Conservation (phyloP, 2,797 vertebrate genomes). For the Coccyzus lansbergi region DNA sequence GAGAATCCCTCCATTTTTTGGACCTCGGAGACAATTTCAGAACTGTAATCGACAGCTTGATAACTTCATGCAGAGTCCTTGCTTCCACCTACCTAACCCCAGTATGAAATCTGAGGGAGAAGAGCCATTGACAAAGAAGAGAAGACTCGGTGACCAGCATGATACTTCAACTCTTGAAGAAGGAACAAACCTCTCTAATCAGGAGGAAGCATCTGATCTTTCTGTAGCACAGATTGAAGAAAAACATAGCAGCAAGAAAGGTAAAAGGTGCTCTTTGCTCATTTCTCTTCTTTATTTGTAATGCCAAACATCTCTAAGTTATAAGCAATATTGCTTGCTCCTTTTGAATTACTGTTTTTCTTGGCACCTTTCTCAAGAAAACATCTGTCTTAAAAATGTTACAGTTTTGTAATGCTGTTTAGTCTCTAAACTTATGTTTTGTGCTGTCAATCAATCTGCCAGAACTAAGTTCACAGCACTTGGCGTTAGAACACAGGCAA, state of each 20-base stretch:
- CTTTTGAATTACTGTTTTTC: not conserved
- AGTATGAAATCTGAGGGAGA: constrained; percentile 79
- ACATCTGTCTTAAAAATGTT: not conserved
- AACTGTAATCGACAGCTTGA: constrained; percentile 60
- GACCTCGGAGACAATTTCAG: constrained; percentile 59
- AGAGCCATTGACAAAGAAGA: constrained; percentile 84
- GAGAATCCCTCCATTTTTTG: constrained; percentile 60
- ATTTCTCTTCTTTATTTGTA: not conserved
- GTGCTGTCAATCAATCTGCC: not conserved
- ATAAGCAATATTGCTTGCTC: not conserved
- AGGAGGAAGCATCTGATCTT: not conserved
- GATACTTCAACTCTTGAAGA: constrained; percentile 8
- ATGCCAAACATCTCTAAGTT: not conserved
- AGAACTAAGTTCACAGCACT: not conserved
- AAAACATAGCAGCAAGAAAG: constrained; percentile 2
- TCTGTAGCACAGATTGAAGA: constrained; percentile 4
- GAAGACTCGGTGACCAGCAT: constrained; percentile 74
- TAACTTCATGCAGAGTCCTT: constrained; percentile 59
- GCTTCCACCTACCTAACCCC: constrained; percentile 74
- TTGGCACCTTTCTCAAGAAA: not conserved
- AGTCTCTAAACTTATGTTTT: not conserved
- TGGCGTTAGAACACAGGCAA: not conserved
- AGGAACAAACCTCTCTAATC: not conserved
- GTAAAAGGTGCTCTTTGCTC: not conserved
- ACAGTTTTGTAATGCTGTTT: not conserved